Conservation (phyloP, 2,113 vertebrate species). For the Eclectus roratus region DNA sequence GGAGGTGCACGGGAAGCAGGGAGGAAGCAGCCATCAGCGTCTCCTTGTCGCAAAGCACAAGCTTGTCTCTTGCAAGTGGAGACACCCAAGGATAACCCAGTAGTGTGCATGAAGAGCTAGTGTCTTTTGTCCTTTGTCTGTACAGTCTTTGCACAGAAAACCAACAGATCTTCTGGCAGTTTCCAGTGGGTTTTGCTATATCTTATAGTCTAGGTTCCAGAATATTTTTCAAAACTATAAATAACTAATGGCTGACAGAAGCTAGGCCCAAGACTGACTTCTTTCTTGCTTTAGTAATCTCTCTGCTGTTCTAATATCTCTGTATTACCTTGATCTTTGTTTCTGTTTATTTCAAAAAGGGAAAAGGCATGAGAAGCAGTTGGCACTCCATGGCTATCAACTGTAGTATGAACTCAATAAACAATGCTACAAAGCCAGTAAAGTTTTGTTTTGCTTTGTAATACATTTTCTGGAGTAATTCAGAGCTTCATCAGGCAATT, state of each 20-base stretch:
- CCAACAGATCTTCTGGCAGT: not conserved
- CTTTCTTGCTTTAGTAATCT: not conserved
- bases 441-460: not conserved
- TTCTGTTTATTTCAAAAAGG: not conserved
- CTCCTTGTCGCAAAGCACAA: not conserved
- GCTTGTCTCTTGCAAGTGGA: not conserved
- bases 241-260: not conserved
- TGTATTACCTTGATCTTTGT: not conserved
- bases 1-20: not conserved
- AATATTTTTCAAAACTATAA: not conserved
- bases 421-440: not conserved
- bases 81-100: not conserved
- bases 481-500: not conserved
- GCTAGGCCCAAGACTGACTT: not conserved
- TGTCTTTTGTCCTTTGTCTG: not conserved
- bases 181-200: not conserved
- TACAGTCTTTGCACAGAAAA: not conserved
- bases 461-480: not conserved
- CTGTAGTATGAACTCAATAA: not conserved
- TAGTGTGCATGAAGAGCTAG: not conserved
- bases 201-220: rapidly evolving
- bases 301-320: not conserved
- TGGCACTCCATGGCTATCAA: not conserved
- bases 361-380: not conserved
- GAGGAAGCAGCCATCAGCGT: not conserved